A percentile compares a stretch with the other conserved stretches of the same genome.
phyloP scores from a whole-genome alignment of 1,140 invertebrate species.

The Pinna nobilis region DNA sequence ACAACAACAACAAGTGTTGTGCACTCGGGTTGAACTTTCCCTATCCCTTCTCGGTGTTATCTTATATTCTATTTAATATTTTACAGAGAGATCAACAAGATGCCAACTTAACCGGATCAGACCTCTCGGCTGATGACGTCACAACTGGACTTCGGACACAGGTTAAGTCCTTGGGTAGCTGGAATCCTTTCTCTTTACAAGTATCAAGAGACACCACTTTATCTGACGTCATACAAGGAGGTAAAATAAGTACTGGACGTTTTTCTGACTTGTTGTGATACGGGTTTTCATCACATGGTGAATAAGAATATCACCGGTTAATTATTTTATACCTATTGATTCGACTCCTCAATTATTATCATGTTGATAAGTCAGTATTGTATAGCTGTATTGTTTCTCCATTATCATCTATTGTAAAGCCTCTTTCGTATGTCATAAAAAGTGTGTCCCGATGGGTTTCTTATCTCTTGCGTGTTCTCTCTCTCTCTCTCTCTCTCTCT shows the following conservation, averaged over 20 bases:
- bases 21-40: too few relatives aligned
- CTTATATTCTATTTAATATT: too few relatives aligned
- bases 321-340: neutral
- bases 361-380: neutral
- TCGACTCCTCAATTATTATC: neutral
- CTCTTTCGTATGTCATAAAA: too few relatives aligned
- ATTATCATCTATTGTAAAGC: too few relatives aligned
- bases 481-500: too few relatives aligned
- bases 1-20: too few relatives aligned
- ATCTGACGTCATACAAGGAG: constrained; percentile 8
- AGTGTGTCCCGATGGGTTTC: too few relatives aligned
- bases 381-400: too few relatives aligned
- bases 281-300: neutral
- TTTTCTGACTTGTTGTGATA: neutral
- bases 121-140: constrained; percentile 14
- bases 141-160: constrained; percentile 27
- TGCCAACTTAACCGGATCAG: constrained; percentile 16
- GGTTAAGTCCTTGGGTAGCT: constrained; percentile 28
- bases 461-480: too few relatives aligned
- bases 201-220: neutral
- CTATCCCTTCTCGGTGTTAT: too few relatives aligned
- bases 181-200: constrained; percentile 36
- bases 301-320: neutral
- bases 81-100: constrained; percentile 16
- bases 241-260: neutral